phyloP scores from a whole-genome alignment of 2,888 invertebrate species.

The Pammene aurita region DNA sequence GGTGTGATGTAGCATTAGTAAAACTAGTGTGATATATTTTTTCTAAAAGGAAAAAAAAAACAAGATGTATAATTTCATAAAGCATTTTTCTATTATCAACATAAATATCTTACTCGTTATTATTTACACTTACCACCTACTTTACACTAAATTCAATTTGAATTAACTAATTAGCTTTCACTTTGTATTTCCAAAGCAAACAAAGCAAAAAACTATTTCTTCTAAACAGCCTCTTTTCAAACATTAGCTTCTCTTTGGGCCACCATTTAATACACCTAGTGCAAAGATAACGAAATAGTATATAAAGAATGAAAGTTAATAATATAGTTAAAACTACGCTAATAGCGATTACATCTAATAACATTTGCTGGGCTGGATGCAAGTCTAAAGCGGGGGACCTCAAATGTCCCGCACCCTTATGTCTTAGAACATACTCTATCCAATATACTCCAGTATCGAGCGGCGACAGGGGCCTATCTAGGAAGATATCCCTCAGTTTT shows the following conservation, averaged over 20 bases:
- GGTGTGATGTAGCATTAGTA: no score
- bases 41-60: slow-evolving; percentile 10
- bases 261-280: slow-evolving; percentile 74
- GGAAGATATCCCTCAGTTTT: slow-evolving; percentile 76
- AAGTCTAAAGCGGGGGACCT: slow-evolving; percentile 79
- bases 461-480: slow-evolving; percentile 83
- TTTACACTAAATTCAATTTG: slow-evolving; percentile 45
- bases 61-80: slow-evolving; percentile 12
- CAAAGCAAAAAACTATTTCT: slow-evolving; percentile 68
- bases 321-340: slow-evolving; percentile 60
- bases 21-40: background rate
- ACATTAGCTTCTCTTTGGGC: slow-evolving; percentile 66
- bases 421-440: slow-evolving; percentile 85
- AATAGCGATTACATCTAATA: slow-evolving; percentile 70
- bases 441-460: slow-evolving; percentile 85
- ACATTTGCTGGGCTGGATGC: slow-evolving; percentile 71
- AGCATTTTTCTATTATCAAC: slow-evolving; percentile 48
- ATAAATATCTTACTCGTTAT: slow-evolving; percentile 69
- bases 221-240: slow-evolving; percentile 69
- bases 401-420: slow-evolving; percentile 80
- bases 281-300: slow-evolving; percentile 70
- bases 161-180: slow-evolving; percentile 64
- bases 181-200: slow-evolving; percentile 72
- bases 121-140: slow-evolving; percentile 73
- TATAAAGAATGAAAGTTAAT: slow-evolving; percentile 66